Base-by-base conservation (phyloP, 1,140 invertebrate genomes). In the Neodiprion lecontei region DNA sequence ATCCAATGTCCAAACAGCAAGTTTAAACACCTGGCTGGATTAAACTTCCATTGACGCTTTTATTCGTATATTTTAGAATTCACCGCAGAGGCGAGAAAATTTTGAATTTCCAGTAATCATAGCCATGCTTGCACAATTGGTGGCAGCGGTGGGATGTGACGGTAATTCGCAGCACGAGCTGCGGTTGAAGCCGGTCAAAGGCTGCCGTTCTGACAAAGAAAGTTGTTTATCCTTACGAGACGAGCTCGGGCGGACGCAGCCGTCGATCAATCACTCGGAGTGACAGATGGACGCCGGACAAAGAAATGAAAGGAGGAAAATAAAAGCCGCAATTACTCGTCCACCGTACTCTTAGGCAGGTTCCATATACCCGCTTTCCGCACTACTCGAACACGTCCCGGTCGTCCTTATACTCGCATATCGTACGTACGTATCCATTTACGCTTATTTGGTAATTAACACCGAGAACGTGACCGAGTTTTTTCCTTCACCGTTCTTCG, bases 151-250 rank as follows among this genome's bases (percentile, higher is more conserved):
- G 28, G 28, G 28, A 40, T 40, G 28, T 1, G 28, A 1, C 9
- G 53, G 11, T 61, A 61, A 61, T 61, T 61, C 53, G n/a, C 53
- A 14, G 53, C 53, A 61, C 53, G 53, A 61, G 53, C 53, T 61
- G 53, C 53, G 53, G 53, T 61, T 17, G 53, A 12, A 61, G 53
- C 4, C 53, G 9, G 53, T 61, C 53, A 61, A 61, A 61, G 53
- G 53, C 71, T 48, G 50, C 71, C 11, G 23, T 17, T 71, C 48
- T 49, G 48, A 61, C 71, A 72, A 53, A 72, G 71, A 72, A 72
- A 77, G 77, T 80, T 80, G 79, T 78, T 80, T 80, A 80, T 80
- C 77, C 79, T 80, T 80, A 80, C 77, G 72, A 75, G 79, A 80
- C 72, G 79, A 69, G 50, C 71, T 73, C 73, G 77, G 77, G 76